Evolutionary conservation across 2,888 invertebrate genomes (phyloP).

Genomic region (Prosopocoilus inquinatus): DNA sequence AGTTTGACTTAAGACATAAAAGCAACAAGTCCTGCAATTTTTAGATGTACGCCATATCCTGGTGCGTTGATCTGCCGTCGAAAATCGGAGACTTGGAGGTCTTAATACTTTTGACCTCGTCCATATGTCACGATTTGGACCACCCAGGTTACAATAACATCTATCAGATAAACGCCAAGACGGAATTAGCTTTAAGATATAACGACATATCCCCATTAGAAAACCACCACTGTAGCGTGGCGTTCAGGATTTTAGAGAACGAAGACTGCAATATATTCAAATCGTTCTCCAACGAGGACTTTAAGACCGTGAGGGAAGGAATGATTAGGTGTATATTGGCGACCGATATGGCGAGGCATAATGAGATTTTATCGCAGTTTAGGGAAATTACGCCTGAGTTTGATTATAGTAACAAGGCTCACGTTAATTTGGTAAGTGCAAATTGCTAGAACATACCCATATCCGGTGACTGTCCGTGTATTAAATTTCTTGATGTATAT

Average conservation of each 20-base stretch:
- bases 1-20: no score
- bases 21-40: constrained; percentile 20
- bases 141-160: constrained; percentile 78
- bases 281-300: constrained; percentile 62
- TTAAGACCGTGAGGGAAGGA: constrained; percentile 69
- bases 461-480: background rate
- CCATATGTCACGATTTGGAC: constrained; percentile 79
- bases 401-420: constrained; percentile 66
- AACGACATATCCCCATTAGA: constrained; percentile 84
- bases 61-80: constrained; percentile 67
- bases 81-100: constrained; percentile 74
- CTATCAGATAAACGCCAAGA: constrained; percentile 80
- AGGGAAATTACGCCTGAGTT: constrained; percentile 64
- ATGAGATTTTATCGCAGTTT: constrained; percentile 73
- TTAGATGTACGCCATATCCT: constrained; percentile 80
- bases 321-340: constrained; percentile 76
- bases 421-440: constrained; percentile 67
- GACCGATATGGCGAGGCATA: constrained; percentile 78
- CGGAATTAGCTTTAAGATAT: constrained; percentile 78
- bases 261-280: constrained; percentile 79
- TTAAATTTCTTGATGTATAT: background rate
- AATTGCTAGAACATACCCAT: background rate
- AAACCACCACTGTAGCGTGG: constrained; percentile 84
- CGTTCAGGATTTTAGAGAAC: constrained; percentile 75
- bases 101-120: constrained; percentile 72